A percentile compares a stretch with the other conserved stretches of the same genome.
Evolutionary conservation across 1,140 invertebrate species (phyloP).

Genomic region (Amyelois transitella): DNA sequence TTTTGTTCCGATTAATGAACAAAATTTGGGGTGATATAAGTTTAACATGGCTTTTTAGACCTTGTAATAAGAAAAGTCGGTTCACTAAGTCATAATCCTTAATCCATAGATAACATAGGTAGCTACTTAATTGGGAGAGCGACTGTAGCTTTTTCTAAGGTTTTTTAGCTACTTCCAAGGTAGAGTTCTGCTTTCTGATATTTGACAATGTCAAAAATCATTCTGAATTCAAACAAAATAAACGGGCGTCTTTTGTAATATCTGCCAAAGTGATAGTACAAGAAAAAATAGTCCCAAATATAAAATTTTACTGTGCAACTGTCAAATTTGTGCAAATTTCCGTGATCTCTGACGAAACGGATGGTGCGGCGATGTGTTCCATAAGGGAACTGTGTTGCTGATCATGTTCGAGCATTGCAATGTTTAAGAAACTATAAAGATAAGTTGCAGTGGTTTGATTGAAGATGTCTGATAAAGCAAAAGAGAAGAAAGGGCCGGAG

Average conservation of each 20-base stretch:
- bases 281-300: background rate
- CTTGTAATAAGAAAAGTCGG: too few species aligned
- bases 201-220: background rate
- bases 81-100: too few species aligned
- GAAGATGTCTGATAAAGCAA: conserved; percentile 23
- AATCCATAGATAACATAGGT: too few species aligned
- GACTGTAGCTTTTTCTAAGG: too few species aligned
- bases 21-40: too few species aligned
- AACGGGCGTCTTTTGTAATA: conserved; percentile 9
- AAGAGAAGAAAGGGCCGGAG: conserved; percentile 21
- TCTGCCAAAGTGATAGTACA: conserved; percentile 4
- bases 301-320: too few species aligned
- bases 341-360: background rate
- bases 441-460: background rate
- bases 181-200: too few species aligned
- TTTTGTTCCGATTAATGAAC: too few species aligned
- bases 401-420: background rate
- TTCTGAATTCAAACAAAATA: conserved; percentile 4
- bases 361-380: background rate
- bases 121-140: too few species aligned
- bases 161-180: too few species aligned
- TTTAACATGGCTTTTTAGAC: too few species aligned
- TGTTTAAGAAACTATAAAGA: background rate
- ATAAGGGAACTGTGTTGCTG: background rate
- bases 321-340: background rate